Base-by-base conservation (phyloP, 2,888 invertebrate genomes). In the Pharmacophagus antenor region DNA sequence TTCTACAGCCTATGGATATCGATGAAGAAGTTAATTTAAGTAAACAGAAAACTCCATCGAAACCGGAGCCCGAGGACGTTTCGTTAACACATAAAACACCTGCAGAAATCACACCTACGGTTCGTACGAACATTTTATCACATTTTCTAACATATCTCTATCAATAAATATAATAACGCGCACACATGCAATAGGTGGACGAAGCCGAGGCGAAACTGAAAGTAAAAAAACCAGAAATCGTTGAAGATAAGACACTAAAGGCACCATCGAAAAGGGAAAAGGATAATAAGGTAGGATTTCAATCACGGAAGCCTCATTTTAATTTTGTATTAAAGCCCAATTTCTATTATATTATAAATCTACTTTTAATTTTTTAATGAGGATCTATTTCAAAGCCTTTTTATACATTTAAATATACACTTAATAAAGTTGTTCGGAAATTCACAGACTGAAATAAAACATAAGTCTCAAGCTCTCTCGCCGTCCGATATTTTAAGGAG, bases 41-140 rank as follows among this genome's bases (percentile, higher is more conserved):
- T 56, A 87, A 87, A 65, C 89, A 88, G 41, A 89, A 85, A 67
- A 61, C 77, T 62, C 83, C 84, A 47, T 76, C 67, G 42, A 88
- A 87, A 64, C 86, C 88, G 68, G 88, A 79, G 60, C 89, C 90
- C 54, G 90, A 89, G 73, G 85, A 88, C 1, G 89, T 88, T 64
- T 84, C 87, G 55, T 83, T 88, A 42, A 88, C 88, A 77, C 90
- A 90, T 70, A 90, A 87, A 82, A 89, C 88, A 73, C 89, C 89
- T 21, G 83, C 89, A 58, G 85, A 89, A 70, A 87, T 79, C 57
- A 84, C 74, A 67, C 89, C 82, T 22, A 89, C 90, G 90, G 90
- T 90, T 78, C 59, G 89, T 89, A 85, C 61, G 62, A 21, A 51
- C 48, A 48, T 44, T 41, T 8, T 25, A 21, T 12, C 7, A 25